Base-by-base conservation (phyloP, 2,888 invertebrate species). In the Agelastica alni region DNA sequence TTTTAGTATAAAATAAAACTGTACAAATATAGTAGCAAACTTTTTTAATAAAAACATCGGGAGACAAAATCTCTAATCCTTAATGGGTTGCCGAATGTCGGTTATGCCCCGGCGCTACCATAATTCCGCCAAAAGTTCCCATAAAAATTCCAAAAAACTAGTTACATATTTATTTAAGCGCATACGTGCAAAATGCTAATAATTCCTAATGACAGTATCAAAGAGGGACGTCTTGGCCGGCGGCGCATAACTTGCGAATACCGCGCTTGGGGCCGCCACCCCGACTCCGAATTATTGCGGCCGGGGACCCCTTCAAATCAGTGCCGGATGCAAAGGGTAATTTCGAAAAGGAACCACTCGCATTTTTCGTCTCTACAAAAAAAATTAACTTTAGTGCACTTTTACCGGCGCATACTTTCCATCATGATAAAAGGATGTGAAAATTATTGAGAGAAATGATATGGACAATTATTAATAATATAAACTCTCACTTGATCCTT, bases 181-280 rank as follows among this genome's bases (percentile, higher is more conserved):
- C 26, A 45, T 46, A 51, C 55, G 46, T 46, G 51, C 56, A 47
- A 56, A 57, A 53, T 53, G 57, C 53, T 51, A 49, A 53, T 42
- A 42, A 57, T 57, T 52, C 52, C 46, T 52, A 49, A 58, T 58
- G 51, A 56, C 58, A 55, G 53, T 52, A 56, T 56, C 59, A 57
- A 59, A 62, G 60, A 60, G 58, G 42, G 58, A 58, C 59, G 56
- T 63, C 62, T 61, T 68, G 69, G 65, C 63, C 63, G 64, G 67
- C 63, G 65, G 65, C 68, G 44, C 32, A 53, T 57, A 69, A 68
- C 60, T 64, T 63, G 63, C 60, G 63, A 59, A 70, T 70, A 66
- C 70, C 56, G 56, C 48, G 47, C 51, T 56, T 56, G 55, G 53
- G 55, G 60, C 61, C 62, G 67, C 66, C 64, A 64, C 60, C 61